These are phyloP conservation scores for Metopia argyrocephala DNA, from an alignment of 2,888 invertebrate species.

Conservation along the genomic window DNA sequence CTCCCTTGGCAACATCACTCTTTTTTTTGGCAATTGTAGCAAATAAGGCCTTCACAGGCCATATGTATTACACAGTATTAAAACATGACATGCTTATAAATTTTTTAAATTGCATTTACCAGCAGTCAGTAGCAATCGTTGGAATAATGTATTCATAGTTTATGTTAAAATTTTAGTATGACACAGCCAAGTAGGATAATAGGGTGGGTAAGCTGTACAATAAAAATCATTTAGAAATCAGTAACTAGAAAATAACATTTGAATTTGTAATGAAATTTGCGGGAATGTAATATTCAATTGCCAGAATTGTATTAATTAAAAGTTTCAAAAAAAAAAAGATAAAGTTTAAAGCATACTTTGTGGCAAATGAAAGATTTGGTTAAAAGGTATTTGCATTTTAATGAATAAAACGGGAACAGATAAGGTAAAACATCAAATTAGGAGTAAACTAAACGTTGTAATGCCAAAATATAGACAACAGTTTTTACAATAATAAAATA, in stretches of 20 bases:
- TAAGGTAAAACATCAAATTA: constrained; percentile 2
- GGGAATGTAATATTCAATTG: constrained; percentile 14
- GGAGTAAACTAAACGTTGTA: not conserved
- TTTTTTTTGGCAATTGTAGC: not conserved
- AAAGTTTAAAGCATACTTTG: constrained; percentile 15
- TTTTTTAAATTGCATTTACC: constrained; percentile 34
- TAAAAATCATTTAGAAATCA: constrained; percentile 37
- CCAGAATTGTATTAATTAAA: constrained; percentile 15
- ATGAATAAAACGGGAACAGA: not conserved
- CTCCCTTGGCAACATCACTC: not conserved
- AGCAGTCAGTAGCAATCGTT: not conserved
- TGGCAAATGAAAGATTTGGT: not conserved
- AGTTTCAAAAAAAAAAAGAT: not conserved
- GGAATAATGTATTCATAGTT: constrained; percentile 22
- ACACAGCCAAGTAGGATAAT: not conserved
- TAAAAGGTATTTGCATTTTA: not conserved
- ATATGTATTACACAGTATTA: not conserved
- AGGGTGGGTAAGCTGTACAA: not conserved
- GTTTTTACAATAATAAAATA: not conserved
- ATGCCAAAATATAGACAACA: not conserved
- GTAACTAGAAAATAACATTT: constrained; percentile 23
- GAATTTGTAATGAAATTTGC: constrained; percentile 26
- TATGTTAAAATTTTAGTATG: constrained; percentile 1
- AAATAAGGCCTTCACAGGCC: constrained; percentile 13
- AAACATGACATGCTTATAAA: constrained; percentile 36